phyloP scores from a whole-genome alignment of 2,113 vertebrate genomes.

The Leptobrachium ailaonicum region DNA sequence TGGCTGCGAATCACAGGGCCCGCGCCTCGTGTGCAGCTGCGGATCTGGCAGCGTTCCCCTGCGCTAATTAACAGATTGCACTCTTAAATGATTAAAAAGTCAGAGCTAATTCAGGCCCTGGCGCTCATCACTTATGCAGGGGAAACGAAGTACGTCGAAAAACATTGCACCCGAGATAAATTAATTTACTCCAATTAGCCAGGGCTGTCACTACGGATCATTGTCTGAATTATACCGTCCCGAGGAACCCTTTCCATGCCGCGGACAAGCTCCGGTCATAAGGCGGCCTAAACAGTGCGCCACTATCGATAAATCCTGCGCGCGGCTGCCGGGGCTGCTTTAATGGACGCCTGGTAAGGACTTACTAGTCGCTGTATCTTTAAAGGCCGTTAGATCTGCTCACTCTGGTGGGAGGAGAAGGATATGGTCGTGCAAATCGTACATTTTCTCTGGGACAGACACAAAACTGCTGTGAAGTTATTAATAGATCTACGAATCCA shows the following conservation, averaged over 20 bases:
- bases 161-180: slow-evolving; percentile 71
- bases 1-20: slow-evolving; percentile 63
- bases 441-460: no score
- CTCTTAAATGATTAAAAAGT: slow-evolving; percentile 81
- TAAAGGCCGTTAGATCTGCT: no score
- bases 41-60: slow-evolving; percentile 66
- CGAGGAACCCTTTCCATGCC: background rate
- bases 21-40: slow-evolving; percentile 70
- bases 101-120: slow-evolving; percentile 64
- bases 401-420: no score
- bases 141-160: slow-evolving; percentile 59
- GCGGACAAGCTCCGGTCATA: background rate
- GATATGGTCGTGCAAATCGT: no score
- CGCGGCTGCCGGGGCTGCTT: background rate
- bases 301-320: background rate
- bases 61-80: slow-evolving; percentile 77
- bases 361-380: background rate
- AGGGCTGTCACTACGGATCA: slow-evolving; percentile 70
- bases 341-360: background rate
- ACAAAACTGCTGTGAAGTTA: no score
- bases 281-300: background rate
- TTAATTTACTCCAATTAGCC: slow-evolving; percentile 78
- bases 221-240: slow-evolving; percentile 54
- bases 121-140: slow-evolving; percentile 76
- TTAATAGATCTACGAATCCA: no score